phyloP scores from a whole-genome alignment of 2,888 invertebrate genomes.

The Drosophila seclusa region DNA sequence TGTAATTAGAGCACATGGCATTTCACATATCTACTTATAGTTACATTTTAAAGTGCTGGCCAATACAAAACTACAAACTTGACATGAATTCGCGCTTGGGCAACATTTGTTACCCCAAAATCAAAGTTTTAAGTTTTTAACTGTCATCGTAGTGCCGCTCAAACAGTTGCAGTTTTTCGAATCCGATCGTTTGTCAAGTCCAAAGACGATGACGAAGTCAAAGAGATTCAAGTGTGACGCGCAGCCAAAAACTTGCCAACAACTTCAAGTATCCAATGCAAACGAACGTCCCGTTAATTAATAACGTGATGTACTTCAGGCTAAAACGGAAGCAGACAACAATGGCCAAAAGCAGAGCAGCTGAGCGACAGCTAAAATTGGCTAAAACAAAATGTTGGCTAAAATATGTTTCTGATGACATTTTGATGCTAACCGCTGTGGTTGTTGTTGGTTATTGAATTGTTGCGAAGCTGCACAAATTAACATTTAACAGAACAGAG shows the following conservation, averaged over 20 bases:
- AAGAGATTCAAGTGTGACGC: conserved; percentile 11
- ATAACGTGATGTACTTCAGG: conserved; percentile 61
- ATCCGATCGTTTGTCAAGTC: conserved; percentile 51
- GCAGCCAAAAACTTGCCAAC: conserved; percentile 33
- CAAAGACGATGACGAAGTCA: conserved; percentile 45
- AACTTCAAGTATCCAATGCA: conserved; percentile 28
- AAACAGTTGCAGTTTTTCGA: conserved; percentile 42
- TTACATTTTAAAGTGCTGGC: conserved; percentile 37
- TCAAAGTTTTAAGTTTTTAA: conserved; percentile 8
- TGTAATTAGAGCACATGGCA: conserved; percentile 74
- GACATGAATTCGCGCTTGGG: conserved; percentile 55
- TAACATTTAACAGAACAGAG: conserved; percentile 67
- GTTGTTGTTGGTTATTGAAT: conserved; percentile 72
- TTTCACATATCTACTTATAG: conserved; percentile 25
- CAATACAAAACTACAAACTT: conserved; percentile 46
- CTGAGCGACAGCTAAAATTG: conserved; percentile 12
- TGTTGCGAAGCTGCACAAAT: conserved; percentile 65
- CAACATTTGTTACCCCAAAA: conserved; percentile 39
- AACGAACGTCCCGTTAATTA: conserved; percentile 54
- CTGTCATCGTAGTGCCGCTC: conserved; percentile 36
- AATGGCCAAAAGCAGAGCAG: conserved; percentile 32
- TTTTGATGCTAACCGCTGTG: conserved; percentile 40
- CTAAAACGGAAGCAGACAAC: conserved; percentile 65
- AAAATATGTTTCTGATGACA: conserved; percentile 64
- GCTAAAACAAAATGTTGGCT: conserved; percentile 19